Evolutionary conservation across 2,797 vertebrate genomes (phyloP), one percentile per base, ranked within the genome.

Genomic region (Atherinosoma microstoma): DNA sequence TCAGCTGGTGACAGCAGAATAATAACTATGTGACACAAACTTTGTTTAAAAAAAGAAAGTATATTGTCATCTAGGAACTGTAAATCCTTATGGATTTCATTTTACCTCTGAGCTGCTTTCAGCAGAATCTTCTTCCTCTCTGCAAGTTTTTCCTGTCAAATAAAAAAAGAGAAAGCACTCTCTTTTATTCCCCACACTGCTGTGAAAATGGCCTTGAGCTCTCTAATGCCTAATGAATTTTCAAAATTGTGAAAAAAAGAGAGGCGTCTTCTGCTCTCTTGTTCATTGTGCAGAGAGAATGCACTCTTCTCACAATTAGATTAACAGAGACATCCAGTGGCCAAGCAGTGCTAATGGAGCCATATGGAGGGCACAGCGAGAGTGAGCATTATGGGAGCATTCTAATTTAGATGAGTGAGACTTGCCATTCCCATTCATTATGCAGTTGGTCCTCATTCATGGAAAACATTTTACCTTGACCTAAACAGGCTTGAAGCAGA

Each of bases 31-130:
- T 67, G 62, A 61, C 58, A 34, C 8, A 34, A 62, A 76, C 49
- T 75, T 38, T 64, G 35, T 20, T 27, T 12, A 58, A 60, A 60
- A 61, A 68, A n/a, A n/a, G 7, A 71, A 75, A 18, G 24, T 70
- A 62, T 36, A 67, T 76, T 73, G 65, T 45, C 7, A 47, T 24
- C 3, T 6, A 51, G 62, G 20, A 64, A 54, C 6, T 58, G 54
- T 59, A 15, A 60, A 36, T 82, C 58, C 59, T 61, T 61, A 35
- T 73, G 27, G n/a, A 35, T 73, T 70, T 57, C 1, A 5, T 68
- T 84, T 88, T 93, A 97, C 96, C 96, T 97, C 91, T 97, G 95
- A 69, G 96, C 95, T 0, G 93, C 94, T 93, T 94, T 96, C 70
- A 98, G 90, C 49, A 98, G 93, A 0, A 93, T 87, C 64, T 91